phyloP scores from a whole-genome alignment of 2,113 vertebrate species.

The Microcebus lehilahytsara region DNA sequence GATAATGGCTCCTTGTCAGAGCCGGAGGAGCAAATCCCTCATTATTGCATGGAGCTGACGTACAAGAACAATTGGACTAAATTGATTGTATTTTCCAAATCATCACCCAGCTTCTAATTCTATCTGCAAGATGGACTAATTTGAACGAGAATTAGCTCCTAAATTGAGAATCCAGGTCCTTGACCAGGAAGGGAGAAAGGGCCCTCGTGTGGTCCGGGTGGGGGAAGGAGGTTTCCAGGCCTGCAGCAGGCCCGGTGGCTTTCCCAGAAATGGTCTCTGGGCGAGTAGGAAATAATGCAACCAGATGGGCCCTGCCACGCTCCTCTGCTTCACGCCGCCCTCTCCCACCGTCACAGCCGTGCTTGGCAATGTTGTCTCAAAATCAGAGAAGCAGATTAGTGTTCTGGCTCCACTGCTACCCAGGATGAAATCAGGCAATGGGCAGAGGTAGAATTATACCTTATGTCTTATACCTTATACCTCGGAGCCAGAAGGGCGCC shows the following conservation, averaged over 20 bases:
- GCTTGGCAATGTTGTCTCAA: not conserved
- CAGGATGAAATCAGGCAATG: not conserved
- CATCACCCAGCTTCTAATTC: slow-evolving; percentile 84
- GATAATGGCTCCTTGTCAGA: slow-evolving; percentile 74
- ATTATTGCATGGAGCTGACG: slow-evolving; percentile 80
- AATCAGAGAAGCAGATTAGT: not conserved
- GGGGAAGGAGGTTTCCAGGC: not conserved
- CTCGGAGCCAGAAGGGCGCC: not conserved
- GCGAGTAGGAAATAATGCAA: not conserved
- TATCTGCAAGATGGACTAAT: slow-evolving; percentile 82
- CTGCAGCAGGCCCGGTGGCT: not conserved
- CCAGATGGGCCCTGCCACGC: too few species aligned
- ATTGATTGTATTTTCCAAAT: slow-evolving; percentile 87
- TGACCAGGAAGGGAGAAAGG: slow-evolving; percentile 65
- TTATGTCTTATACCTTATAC: too few species aligned
- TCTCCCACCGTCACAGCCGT: too few species aligned
- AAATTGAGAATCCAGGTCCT: slow-evolving; percentile 79
- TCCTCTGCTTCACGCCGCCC: not conserved
- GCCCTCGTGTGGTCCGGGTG: not conserved
- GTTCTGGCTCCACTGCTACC: not conserved
- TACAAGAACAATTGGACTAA: slow-evolving; percentile 81
- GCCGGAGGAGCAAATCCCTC: slow-evolving; percentile 74
- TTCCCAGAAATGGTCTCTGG: not conserved
- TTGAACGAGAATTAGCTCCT: slow-evolving; percentile 81
- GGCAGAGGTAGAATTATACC: not conserved